A percentile compares a stretch with the other conserved stretches of the same genome.
These are phyloP conservation scores for Pogonomyrmex barbatus DNA, from an alignment of 1,140 invertebrate species.

Conservation along the genomic window DNA sequence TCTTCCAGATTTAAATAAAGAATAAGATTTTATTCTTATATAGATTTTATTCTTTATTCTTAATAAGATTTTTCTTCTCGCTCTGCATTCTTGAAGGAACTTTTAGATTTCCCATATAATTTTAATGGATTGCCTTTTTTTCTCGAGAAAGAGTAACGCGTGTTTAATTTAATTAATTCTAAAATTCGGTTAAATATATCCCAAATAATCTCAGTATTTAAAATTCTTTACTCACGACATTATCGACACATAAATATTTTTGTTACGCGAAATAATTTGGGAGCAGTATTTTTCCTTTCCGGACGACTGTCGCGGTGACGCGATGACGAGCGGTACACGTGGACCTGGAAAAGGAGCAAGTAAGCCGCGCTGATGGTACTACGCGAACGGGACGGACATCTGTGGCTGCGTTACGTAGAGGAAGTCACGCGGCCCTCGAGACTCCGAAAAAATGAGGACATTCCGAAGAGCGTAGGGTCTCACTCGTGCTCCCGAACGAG, in stretches of 20 bases:
- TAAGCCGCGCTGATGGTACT: constrained; percentile 50
- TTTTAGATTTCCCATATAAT: background rate
- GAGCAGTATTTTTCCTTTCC: background rate
- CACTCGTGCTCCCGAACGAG: constrained; percentile 53
- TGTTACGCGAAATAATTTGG: background rate
- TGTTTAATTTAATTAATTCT: constrained; percentile 21
- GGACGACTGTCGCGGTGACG: background rate
- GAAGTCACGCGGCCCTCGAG: constrained; percentile 78
- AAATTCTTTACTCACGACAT: background rate
- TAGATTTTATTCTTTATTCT: too few relatives aligned
- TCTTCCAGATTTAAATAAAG: background rate
- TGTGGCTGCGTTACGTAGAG: constrained; percentile 67
- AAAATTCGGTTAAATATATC: constrained; percentile 15
- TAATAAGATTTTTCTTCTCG: too few relatives aligned
- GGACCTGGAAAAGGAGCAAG: constrained; percentile 70
- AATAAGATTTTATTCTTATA: background rate
- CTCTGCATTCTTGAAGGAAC: background rate
- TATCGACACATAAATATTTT: background rate
- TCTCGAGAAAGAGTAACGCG: background rate
- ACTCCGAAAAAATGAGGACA: constrained; percentile 80
- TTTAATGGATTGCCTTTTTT: constrained; percentile 2
- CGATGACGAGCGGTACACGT: constrained; percentile 47
- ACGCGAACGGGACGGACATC: constrained; percentile 29
- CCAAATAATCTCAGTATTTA: background rate
- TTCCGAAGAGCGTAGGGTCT: constrained; percentile 65